These are phyloP conservation scores for Napeogenes sylphis DNA, from an alignment of 2,888 invertebrate genomes.

Conservation along the genomic window DNA sequence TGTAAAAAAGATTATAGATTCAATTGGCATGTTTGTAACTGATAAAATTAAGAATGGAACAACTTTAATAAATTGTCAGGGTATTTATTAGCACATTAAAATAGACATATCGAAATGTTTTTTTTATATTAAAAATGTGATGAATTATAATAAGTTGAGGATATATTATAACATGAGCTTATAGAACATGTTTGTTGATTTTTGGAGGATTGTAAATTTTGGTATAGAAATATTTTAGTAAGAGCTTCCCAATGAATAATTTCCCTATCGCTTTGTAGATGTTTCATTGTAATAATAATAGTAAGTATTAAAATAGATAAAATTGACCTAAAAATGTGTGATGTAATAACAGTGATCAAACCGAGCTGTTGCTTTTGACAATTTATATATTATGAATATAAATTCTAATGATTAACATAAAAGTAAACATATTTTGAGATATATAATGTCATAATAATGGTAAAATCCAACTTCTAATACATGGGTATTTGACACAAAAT, in stretches of 20 bases:
- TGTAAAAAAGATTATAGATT: not conserved
- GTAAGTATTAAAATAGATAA: conserved; percentile 20
- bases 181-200: conserved; percentile 34
- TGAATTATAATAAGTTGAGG: conserved; percentile 20
- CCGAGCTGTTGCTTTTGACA: conserved; percentile 40
- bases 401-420: conserved; percentile 25
- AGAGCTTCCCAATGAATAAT: conserved; percentile 33
- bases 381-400: conserved; percentile 32
- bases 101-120: conserved; percentile 30
- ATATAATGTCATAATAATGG: conserved; percentile 24
- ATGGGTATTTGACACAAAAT: not conserved
- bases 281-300: conserved; percentile 34
- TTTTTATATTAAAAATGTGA: conserved; percentile 12
- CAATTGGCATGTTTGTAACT: conserved; percentile 2
- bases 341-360: conserved; percentile 26
- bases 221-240: conserved; percentile 30
- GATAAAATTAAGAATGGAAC: not conserved
- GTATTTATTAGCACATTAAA: conserved; percentile 23
- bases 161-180: conserved; percentile 33
- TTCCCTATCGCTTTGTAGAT: conserved; percentile 39
- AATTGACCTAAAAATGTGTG: not conserved
- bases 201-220: conserved; percentile 30
- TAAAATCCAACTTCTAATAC: not conserved
- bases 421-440: conserved; percentile 37
- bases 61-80: conserved; percentile 24